Conservation (phyloP, 2,888 invertebrate genomes). For the Drosophila infuscata region DNA sequence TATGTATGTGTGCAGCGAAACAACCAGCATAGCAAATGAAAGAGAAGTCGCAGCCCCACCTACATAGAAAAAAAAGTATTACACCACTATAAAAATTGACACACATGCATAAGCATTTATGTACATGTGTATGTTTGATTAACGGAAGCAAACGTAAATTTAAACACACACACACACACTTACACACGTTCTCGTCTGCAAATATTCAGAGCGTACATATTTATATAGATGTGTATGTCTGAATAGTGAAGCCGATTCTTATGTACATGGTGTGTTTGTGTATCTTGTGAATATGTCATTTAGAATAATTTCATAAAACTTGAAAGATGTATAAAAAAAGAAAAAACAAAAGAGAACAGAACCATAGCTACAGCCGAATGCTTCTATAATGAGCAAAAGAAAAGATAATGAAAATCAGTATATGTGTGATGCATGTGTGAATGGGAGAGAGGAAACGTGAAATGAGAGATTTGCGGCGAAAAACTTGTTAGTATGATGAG, state of each 20-base stretch:
- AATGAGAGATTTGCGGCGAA: slow-evolving; percentile 38
- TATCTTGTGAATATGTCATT: slow-evolving; percentile 2
- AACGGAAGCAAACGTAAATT: slow-evolving; percentile 9
- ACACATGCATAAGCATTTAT: slow-evolving; percentile 39
- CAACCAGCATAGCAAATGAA: background rate
- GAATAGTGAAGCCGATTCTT: slow-evolving; percentile 4
- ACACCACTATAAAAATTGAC: slow-evolving; percentile 69
- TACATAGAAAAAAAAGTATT: slow-evolving; percentile 54
- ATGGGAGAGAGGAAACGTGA: slow-evolving; percentile 23
- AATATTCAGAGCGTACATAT: background rate
- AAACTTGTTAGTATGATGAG: slow-evolving; percentile 16
- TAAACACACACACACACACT: slow-evolving; percentile 1
- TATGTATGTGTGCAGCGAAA: slow-evolving; percentile 3
- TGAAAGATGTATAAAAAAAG: slow-evolving; percentile 12
- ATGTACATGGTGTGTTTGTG: slow-evolving; percentile 7
- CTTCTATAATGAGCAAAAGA: slow-evolving; percentile 24
- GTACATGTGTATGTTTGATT: background rate
- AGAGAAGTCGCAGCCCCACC: slow-evolving; percentile 60
- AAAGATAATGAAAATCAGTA: slow-evolving; percentile 24
- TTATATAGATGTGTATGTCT: background rate
- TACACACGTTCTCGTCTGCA: background rate
- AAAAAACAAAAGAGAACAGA: slow-evolving; percentile 25
- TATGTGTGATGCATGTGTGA: slow-evolving; percentile 17
- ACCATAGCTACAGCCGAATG: slow-evolving; percentile 41
- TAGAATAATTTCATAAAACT: slow-evolving; percentile 30